These are phyloP conservation scores for Macroglossus sobrinus DNA, from an alignment of 2,113 vertebrate genomes.

Conservation along the genomic window DNA sequence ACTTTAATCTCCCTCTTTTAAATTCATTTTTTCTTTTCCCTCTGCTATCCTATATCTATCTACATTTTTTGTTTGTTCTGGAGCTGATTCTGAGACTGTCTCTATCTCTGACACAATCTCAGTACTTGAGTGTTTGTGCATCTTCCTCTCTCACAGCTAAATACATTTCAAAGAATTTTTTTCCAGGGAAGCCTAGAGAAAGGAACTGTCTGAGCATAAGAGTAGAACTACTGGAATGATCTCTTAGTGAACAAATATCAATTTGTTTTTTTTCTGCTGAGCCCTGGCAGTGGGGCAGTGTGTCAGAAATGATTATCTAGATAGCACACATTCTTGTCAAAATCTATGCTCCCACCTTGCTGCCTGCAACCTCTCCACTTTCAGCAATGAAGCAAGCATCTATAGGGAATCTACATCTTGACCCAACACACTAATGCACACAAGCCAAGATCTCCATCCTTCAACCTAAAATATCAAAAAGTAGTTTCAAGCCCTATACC, in stretches of 20 bases:
- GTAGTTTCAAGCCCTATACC: not conserved
- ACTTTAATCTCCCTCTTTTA: not conserved
- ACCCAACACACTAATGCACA: not conserved
- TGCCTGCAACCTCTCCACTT: not conserved
- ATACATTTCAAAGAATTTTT: not conserved
- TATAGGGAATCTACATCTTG: not conserved
- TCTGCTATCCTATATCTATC: not conserved
- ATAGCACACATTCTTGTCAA: not conserved
- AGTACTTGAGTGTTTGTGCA: not conserved
- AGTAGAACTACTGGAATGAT: not conserved
- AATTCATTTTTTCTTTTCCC: not conserved
- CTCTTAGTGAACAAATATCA: not conserved
- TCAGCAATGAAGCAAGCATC: not conserved
- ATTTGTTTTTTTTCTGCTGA: not conserved
- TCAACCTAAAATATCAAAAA: not conserved
- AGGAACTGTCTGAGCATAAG: not conserved
- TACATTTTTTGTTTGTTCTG: not conserved
- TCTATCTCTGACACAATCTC: not conserved
- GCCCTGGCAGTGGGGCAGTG: not conserved
- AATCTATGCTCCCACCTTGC: not conserved
- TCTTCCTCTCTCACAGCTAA: not conserved
- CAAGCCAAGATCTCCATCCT: not conserved
- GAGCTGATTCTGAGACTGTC: not conserved
- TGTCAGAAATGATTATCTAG: not conserved
- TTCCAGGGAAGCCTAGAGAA: not conserved